Conservation (phyloP, 2,888 invertebrate species). For the Leucophenga maculata region DNA sequence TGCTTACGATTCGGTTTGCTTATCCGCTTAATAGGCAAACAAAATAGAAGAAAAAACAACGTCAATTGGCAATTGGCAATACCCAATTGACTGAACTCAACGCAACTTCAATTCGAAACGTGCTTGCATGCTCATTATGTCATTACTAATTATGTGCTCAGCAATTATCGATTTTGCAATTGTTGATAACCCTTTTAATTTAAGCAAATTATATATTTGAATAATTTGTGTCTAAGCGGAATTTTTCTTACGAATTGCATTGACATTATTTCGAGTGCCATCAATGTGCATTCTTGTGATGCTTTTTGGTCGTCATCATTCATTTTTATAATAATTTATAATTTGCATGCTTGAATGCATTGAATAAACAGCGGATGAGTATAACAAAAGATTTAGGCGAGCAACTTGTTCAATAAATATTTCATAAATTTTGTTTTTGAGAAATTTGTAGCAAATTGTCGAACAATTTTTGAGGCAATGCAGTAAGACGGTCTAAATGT, state of each 20-base stretch:
- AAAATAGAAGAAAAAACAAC: too few species aligned
- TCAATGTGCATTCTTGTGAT: background rate
- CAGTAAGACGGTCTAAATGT: too few species aligned
- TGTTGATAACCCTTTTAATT: background rate
- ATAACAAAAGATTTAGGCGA: conserved; percentile 37
- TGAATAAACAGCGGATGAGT: conserved; percentile 16
- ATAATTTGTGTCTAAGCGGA: too few species aligned
- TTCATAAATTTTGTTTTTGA: too few species aligned
- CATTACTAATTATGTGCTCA: conserved; percentile 16
- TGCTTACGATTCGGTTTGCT: background rate
- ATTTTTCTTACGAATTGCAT: conserved; percentile 39
- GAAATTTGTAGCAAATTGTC: too few species aligned
- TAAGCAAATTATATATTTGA: background rate
- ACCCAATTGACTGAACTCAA: background rate
- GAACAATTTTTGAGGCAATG: too few species aligned
- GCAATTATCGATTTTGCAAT: conserved; percentile 18
- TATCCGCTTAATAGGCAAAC: conserved; percentile 53
- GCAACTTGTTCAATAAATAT: conserved; percentile 21
- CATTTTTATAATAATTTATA: conserved; percentile 35
- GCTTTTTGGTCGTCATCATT: background rate
- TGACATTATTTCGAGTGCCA: conserved; percentile 50
- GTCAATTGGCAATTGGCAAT: conserved; percentile 13
- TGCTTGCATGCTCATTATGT: conserved; percentile 1
- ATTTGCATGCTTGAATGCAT: conserved; percentile 40
- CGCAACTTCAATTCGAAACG: conserved; percentile 45